Evolutionary conservation across 2,797 vertebrate genomes (phyloP), one percentile per base, ranked within the genome.

Genomic region (Xenopus petersii): DNA sequence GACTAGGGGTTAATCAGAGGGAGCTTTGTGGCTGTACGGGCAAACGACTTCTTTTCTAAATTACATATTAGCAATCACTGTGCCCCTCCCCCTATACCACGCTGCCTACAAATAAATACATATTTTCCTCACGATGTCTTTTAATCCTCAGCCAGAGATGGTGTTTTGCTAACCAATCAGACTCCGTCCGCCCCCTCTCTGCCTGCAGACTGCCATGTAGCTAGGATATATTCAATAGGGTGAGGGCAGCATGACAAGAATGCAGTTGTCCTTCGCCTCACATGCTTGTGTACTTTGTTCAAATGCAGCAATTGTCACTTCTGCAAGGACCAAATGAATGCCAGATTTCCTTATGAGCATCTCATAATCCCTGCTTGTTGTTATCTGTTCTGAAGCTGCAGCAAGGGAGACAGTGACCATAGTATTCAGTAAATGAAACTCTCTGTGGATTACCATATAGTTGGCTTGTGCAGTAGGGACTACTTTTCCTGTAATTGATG

Each of bases 121-220:
- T 78, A 69, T 78, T 78, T 78, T 73, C 64, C 49, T 78, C 71
- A 69, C 66, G 36, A 64, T 73, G 70, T 60, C 55, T 60, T 78
- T 78, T 78, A 73, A 78, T 78, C 71, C 66, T 73, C 49, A 64
- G 75, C 17, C 60, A 67, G 70, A 73, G 67, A 71, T 77, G 36
- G n/a, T 68, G 66, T 56, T 69, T 73, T 65, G 48, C 70, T 58
- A 78, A 49, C 70, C 75, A 78, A 64, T 78, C 70, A 69, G 54
- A 60, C 61, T 64, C 49, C 17, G 26, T 46, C 64, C 51, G 56
- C 65, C 51, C 51, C 75, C 60, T 78, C 61, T 64, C 36, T 72
- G 47, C 65, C 17, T 77, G 36, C 66, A 67, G 46, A 54, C 24
- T 49, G 66, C 49, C 49, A 68, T 69, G 75, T 49, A 77, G 70